Conservation (phyloP, 2,113 vertebrate genomes). For the Seriola dumerili region DNA sequence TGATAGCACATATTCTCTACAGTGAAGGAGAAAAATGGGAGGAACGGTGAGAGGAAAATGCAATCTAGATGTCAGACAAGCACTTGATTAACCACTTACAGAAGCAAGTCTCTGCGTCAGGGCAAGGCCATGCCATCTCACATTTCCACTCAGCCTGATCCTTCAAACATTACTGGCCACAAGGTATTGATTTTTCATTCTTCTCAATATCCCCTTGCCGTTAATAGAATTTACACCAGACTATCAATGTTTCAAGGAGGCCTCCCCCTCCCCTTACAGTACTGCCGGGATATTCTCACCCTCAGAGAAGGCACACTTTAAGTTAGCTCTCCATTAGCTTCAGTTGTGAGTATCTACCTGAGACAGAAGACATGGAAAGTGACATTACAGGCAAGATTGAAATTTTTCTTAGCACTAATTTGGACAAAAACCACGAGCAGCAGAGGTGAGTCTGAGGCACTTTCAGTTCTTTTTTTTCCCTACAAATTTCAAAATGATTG, state of each 20-base stretch:
- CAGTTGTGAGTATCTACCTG: slow-evolving; percentile 42
- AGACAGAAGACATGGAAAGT: slow-evolving; percentile 70
- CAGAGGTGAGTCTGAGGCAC: slow-evolving; percentile 67
- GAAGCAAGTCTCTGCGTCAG: slow-evolving; percentile 59
- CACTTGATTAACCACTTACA: slow-evolving; percentile 79
- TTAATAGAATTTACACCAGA: slow-evolving; percentile 78
- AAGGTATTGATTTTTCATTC: slow-evolving; percentile 80
- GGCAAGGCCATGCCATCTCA: slow-evolving; percentile 80
- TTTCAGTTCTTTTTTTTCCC: neutral
- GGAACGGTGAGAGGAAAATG: slow-evolving; percentile 76
- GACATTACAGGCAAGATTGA: slow-evolving; percentile 34
- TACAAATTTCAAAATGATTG: neutral
- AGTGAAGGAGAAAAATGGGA: slow-evolving; percentile 60
- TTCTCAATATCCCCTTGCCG: slow-evolving; percentile 75
- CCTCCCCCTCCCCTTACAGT: slow-evolving; percentile 50
- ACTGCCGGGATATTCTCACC: slow-evolving; percentile 39
- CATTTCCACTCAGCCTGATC: slow-evolving; percentile 85
- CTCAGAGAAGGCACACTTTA: slow-evolving; percentile 27
- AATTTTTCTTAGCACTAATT: slow-evolving; percentile 31
- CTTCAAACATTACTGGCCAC: slow-evolving; percentile 87
- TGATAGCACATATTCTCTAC: slow-evolving; percentile 62
- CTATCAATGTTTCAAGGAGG: slow-evolving; percentile 74
- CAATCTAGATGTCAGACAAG: slow-evolving; percentile 77
- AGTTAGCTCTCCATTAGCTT: slow-evolving; percentile 37
- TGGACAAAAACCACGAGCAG: slow-evolving; percentile 52